Evolutionary conservation across 2,113 vertebrate species (phyloP), one percentile per base, ranked within the genome.

Genomic region (Lophius piscatorius): DNA sequence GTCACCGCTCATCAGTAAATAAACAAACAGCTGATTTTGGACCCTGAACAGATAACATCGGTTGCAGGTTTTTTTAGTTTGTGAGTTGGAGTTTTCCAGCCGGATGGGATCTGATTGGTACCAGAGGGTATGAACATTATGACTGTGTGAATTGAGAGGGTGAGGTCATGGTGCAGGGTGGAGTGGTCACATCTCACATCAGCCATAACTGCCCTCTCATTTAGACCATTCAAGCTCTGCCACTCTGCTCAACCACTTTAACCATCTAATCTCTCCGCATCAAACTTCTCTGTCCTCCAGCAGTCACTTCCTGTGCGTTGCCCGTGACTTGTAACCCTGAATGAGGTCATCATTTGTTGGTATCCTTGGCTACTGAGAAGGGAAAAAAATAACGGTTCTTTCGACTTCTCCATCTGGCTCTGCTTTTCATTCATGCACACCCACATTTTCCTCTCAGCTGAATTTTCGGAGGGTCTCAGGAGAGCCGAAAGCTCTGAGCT

Each of bases 361-460:
- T 86, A 75, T 88, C 72, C 71, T 57, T 84, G 80, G 77, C 51
- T 38, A 87, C 81, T 0, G 26, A 70, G 59, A 57, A 41, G 20
- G 22, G 11, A 57, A 36, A 63, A 52, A 41, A 59, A 47, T 51
- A 0, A 33, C 40, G 18, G n/a, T 39, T 34, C 62, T 28, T 39
- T 59, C 38, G 26, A 29, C 63, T 52, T 39, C 56, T 50, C 46
- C 49, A 36, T 63, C 62, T 79, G 70, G 49, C 62, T 77, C 28
- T 67, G 16, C 6, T 20, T 65, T 17, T 59, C 45, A 45, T 24
- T 44, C 24, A 57, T n/a, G 26, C 33, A 38, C 61, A 21, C 20
- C 16, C 11, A 11, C 11, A 13, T 26, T 41, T 56, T 46, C 17
- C 23, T 66, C 60, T 47, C 49, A 18, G 52, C 24, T 40, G 35